Base-by-base conservation (phyloP, 92 coral and sea anemone genomes). In the Epizoanthus scotinus region DNA sequence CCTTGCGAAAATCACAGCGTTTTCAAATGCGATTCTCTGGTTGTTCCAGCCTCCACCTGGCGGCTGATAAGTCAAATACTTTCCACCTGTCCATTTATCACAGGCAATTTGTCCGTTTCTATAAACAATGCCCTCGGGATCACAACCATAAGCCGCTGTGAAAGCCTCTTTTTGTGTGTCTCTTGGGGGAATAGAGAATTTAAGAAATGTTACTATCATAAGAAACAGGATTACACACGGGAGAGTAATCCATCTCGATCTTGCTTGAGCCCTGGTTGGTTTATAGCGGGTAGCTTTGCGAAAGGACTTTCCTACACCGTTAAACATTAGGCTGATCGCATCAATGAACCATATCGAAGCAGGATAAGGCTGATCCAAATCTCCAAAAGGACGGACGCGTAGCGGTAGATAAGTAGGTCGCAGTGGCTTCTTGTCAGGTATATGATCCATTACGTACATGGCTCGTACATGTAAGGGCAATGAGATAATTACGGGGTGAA, bases 31-130 rank as follows among this genome's bases (percentile, higher is more conserved):
- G 44, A 96, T 83, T 61, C 99, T 92, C 80, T 96, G 99, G 78
- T 96, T 96, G 70, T 96, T 96, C 99, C 99, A 96, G 27, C 99
- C 99, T 15, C 99, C 99, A 9, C 96, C 98, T 10, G 99, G 99
- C 6, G 99, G 99, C 71, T 93, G 98, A 78, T 96, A 96, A 29
- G 98, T 87, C 80, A 96, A 73, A 66, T 91, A 96, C 64, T 84
- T 93, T 40, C 59, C 67, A 38, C 69, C 56, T 22, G 34, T 8
- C 60, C 61, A 78, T 3, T 55, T 65, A 24, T 28, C 68, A 63
- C 96, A 94, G 21, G 77, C 83, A 3, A 83, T 42, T 64, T 70
- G 83, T 34, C 97, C 98, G 38, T 84, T 74, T 36, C 79, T 60
- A 52, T 89, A 86, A 58, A 84, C 67, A 17, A 73, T 52, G 34